Conservation (phyloP, 2,113 vertebrate genomes). For the Pachyramphus minor region DNA sequence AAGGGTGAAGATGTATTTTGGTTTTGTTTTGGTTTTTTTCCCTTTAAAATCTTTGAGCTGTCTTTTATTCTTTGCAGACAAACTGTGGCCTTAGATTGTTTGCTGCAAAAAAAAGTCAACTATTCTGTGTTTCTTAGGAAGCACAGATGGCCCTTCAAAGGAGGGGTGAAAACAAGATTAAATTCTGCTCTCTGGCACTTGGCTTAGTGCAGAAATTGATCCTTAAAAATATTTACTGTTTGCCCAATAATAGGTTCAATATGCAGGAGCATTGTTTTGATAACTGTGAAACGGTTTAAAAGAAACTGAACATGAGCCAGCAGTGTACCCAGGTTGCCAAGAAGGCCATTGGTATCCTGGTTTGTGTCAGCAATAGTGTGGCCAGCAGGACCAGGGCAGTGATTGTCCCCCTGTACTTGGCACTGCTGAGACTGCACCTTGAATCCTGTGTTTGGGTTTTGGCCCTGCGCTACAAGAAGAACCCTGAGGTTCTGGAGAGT, state of each 20-base stretch:
- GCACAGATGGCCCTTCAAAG: conserved; percentile 17
- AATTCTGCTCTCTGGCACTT: conserved; percentile 45
- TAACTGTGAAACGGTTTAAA: conserved; percentile 70
- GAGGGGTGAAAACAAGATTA: conserved; percentile 18
- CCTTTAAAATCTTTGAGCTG: background rate
- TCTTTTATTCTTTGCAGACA: conserved; percentile 54
- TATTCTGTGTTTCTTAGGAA: conserved; percentile 27
- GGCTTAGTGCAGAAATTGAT: conserved; percentile 57
- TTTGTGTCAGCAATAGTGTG: background rate
- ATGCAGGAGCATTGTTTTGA: conserved; percentile 69
- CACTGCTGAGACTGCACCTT: background rate
- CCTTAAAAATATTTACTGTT: conserved; percentile 62
- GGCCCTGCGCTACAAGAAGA: background rate
- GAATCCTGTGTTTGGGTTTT: background rate
- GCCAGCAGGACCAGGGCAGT: background rate
- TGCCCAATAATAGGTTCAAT: conserved; percentile 69
- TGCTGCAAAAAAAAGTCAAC: conserved; percentile 54
- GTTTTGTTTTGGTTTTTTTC: background rate
- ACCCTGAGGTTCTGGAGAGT: background rate
- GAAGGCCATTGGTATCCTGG: background rate
- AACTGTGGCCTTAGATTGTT: conserved; percentile 76
- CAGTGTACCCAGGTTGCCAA: background rate
- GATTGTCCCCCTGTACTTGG: rapidly evolving
- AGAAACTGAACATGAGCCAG: background rate
- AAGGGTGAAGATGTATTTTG: conserved; percentile 49